Evolutionary conservation across 2,797 vertebrate species (phyloP).

Genomic region (Xerus rutilus): DNA sequence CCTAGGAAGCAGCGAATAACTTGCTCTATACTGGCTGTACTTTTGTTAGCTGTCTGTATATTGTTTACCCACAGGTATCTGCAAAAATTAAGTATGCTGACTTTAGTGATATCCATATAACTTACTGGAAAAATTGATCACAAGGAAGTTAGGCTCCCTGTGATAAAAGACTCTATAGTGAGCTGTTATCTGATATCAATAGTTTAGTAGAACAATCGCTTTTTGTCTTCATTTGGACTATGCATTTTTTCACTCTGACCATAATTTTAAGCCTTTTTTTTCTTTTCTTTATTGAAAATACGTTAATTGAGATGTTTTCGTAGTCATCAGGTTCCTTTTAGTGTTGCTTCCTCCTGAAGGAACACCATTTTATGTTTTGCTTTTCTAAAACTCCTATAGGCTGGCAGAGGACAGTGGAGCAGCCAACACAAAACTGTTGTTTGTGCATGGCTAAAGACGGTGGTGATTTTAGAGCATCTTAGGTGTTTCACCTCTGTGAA

Average conservation of each 20-base stretch:
- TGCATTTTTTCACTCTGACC: constrained; percentile 31
- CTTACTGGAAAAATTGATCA: background rate
- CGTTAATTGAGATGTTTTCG: too few relatives aligned
- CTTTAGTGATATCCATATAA: background rate
- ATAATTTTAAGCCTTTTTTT: constrained; percentile 14
- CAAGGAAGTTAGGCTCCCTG: constrained; percentile 1
- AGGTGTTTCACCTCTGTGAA: too few relatives aligned
- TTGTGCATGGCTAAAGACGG: too few relatives aligned
- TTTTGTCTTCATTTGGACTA: constrained; percentile 54
- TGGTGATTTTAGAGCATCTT: too few relatives aligned
- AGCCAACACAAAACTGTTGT: too few relatives aligned
- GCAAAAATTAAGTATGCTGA: constrained; percentile 16
- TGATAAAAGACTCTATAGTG: constrained; percentile 25
- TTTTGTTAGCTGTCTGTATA: constrained; percentile 2
- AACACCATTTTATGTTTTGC: too few relatives aligned
- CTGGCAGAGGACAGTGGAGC: too few relatives aligned
- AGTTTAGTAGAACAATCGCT: background rate
- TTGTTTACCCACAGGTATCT: constrained; percentile 35
- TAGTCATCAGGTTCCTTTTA: too few relatives aligned
- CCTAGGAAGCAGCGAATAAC: constrained; percentile 14
- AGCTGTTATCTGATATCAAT: background rate
- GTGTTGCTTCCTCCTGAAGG: too few relatives aligned
- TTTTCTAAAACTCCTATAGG: too few relatives aligned
- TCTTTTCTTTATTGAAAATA: too few relatives aligned
- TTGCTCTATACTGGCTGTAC: constrained; percentile 12